Evolutionary conservation across 1,140 invertebrate species (phyloP), one percentile per base, ranked within the genome.

Genomic region (Trissolcus basalis): DNA sequence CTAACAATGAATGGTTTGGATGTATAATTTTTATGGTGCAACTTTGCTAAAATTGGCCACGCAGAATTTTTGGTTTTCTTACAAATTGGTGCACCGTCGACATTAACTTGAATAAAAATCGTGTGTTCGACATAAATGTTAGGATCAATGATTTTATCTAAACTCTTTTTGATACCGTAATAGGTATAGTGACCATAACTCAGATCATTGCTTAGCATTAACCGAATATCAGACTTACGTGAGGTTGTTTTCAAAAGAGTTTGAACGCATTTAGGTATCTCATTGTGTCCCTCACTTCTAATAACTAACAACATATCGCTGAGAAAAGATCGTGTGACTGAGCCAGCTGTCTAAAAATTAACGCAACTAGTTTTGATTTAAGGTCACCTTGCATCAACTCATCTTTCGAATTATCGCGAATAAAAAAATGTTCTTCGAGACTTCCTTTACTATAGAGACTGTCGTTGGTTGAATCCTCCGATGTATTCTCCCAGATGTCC

Each of bases 1-100:
- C 43, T 56, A 47, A 75, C 51, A 27, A 63, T 41, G 33, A 75
- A 69, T 5, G 72, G 61, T 8, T 60, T 53, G 4, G 48, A 59
- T 33, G 59, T n/a, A 44, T 56, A 71, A 43, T 64, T 15, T 12
- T n/a, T 5, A 32, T 35, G 11, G 32, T 51, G 41, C 11, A 72
- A 12, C 45, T 39, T 51, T 6, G 19, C 45, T 10, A 69, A 27
- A 49, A 78, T 63, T n/a, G 63, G 49, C 69, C 69, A 78, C 8
- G 48, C 48, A 39, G 63, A 33, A 39, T 43, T 33, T 9, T 39
- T 3, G 1, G 61, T 55, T 49, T 55, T 59, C 14, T 56, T 48
- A 59, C 13, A 68, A 0, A 76, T 13, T 44, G 48, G 27, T 14
- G 75, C 44, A 14, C 73, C 73, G 53, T 79, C 36, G 9, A 39